A percentile compares a stretch with the other conserved stretches of the same genome.
These are phyloP conservation scores for Agrilus cyanescens DNA, from an alignment of 2,888 invertebrate species.

Conservation along the genomic window DNA sequence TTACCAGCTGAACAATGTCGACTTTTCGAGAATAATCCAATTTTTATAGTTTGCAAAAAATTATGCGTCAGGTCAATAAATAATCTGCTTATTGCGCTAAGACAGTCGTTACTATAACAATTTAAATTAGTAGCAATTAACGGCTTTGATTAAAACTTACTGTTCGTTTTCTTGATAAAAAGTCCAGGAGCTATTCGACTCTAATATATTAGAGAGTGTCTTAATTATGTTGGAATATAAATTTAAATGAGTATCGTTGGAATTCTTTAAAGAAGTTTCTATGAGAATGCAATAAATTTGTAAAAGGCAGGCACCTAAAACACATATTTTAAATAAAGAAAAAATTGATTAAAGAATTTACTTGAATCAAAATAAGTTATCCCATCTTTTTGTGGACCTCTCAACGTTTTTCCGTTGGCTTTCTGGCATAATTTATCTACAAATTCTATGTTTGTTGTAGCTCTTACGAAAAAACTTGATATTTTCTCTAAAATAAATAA, in stretches of 20 bases:
- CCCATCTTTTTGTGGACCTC: slow-evolving; percentile 13
- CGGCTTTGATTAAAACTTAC: slow-evolving; percentile 9
- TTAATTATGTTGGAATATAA: slow-evolving; percentile 19
- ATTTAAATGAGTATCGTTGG: slow-evolving; percentile 13
- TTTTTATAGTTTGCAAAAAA: neutral
- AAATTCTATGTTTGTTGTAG: slow-evolving; percentile 16
- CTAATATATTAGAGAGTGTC: slow-evolving; percentile 22
- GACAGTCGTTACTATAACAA: slow-evolving; percentile 26
- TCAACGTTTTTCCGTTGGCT: slow-evolving; percentile 5
- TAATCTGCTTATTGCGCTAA: slow-evolving; percentile 13
- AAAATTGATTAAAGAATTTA: slow-evolving; percentile 9
- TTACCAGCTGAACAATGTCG: neutral
- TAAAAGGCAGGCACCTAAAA: slow-evolving; percentile 25
- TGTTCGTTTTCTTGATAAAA: slow-evolving; percentile 14
- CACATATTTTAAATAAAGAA: slow-evolving; percentile 5
- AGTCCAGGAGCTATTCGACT: slow-evolving; percentile 16
- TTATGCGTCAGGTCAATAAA: slow-evolving; percentile 10
- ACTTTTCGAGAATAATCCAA: slow-evolving; percentile 2
- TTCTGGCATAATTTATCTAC: slow-evolving; percentile 19
- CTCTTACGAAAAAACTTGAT: slow-evolving; percentile 10
- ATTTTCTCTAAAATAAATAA: slow-evolving; percentile 9
- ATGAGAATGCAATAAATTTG: slow-evolving; percentile 21
- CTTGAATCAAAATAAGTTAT: slow-evolving; percentile 22
- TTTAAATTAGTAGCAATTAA: neutral
- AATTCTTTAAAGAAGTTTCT: slow-evolving; percentile 14